Conservation (phyloP, 2,888 invertebrate genomes). For the Eledona agricola region DNA sequence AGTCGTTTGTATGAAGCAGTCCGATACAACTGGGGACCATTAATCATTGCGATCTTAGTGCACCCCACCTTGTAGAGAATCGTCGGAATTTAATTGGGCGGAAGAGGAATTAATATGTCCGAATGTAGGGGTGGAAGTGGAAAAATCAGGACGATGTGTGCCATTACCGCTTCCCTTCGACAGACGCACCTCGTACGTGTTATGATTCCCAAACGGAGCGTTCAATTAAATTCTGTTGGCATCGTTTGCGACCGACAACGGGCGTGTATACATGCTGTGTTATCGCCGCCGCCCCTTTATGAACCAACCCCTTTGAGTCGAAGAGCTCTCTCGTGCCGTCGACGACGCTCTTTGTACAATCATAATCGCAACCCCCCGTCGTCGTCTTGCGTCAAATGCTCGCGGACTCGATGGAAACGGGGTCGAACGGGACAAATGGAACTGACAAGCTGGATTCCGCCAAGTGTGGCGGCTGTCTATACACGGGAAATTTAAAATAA, state of each 20-base stretch:
- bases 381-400: constrained; percentile 30
- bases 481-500: constrained; percentile 24
- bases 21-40: too few relatives aligned
- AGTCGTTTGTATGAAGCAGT: too few relatives aligned
- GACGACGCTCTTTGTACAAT: constrained; percentile 47
- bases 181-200: constrained; percentile 51
- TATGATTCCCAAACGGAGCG: constrained; percentile 51
- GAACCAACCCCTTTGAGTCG: constrained; percentile 44
- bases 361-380: constrained; percentile 51
- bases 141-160: too few relatives aligned
- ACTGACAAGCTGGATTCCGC: constrained; percentile 20
- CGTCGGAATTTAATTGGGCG: too few relatives aligned
- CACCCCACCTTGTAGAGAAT: too few relatives aligned
- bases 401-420: constrained; percentile 13
- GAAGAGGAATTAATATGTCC: too few relatives aligned
- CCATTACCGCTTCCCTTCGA: constrained; percentile 28
- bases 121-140: too few relatives aligned
- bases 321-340: too few relatives aligned
- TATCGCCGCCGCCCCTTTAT: constrained; percentile 49
- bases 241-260: constrained; percentile 54
- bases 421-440: constrained; percentile 22
- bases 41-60: too few relatives aligned
- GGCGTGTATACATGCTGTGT: constrained; percentile 52
- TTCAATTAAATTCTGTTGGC: constrained; percentile 53
- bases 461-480: constrained; percentile 25